Percentiles rank a stretch among this genome's conserved stretches.
Evolutionary conservation across 2,888 invertebrate species (phyloP).

Genomic region (Scaeva pyrastri): DNA sequence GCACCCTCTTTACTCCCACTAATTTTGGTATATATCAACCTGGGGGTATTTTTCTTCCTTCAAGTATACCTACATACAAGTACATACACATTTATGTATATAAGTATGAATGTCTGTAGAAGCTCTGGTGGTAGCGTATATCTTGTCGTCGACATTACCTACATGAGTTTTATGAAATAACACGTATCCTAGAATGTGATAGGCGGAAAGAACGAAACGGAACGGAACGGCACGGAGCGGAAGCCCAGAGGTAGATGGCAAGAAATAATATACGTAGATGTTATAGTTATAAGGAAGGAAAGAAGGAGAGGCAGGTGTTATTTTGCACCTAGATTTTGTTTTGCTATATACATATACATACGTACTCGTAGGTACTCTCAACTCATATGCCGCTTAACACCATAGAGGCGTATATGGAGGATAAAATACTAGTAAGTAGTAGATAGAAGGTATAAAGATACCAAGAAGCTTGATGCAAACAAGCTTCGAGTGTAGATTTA

Average conservation of each 20-base stretch:
- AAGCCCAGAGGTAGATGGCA: too few relatives aligned
- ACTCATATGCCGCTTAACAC: slow-evolving; percentile 73
- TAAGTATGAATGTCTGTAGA: slow-evolving; percentile 2
- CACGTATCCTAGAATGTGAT: slow-evolving; percentile 41
- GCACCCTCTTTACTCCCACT: too few relatives aligned
- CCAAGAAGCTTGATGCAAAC: slow-evolving; percentile 48
- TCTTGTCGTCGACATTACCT: slow-evolving; percentile 42
- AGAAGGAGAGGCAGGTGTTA: slow-evolving; percentile 12
- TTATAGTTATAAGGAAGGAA: slow-evolving; percentile 19
- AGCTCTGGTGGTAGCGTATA: slow-evolving; percentile 38
- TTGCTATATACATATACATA: slow-evolving; percentile 43
- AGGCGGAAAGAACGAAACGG: background rate
- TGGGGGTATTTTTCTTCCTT: slow-evolving; percentile 27
- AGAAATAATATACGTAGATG: too few relatives aligned
- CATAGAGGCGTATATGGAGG: slow-evolving; percentile 35
- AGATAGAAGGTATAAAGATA: too few relatives aligned
- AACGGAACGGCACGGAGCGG: background rate
- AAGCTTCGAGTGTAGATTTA: slow-evolving; percentile 67
- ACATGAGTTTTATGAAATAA: slow-evolving; percentile 66
- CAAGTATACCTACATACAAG: background rate
- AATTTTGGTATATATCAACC: background rate
- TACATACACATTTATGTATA: too few relatives aligned
- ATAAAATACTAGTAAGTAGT: background rate
- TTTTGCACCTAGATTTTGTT: slow-evolving; percentile 63
- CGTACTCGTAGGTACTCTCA: too few relatives aligned